Evolutionary conservation across 2,888 invertebrate species (phyloP).

Genomic region (Andrena flavipes): DNA sequence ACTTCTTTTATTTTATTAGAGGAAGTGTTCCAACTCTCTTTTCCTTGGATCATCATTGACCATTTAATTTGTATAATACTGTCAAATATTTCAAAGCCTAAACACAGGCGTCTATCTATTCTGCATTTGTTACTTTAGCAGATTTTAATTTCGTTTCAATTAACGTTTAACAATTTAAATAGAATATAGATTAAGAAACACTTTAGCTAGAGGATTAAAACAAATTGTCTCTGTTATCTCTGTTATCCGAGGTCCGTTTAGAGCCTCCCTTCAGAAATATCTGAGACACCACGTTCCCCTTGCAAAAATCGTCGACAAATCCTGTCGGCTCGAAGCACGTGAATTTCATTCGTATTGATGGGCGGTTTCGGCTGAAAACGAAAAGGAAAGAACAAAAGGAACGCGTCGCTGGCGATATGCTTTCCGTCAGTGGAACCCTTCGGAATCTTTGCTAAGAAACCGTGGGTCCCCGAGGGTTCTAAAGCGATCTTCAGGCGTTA

Average conservation of each 20-base stretch:
- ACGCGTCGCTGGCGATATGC: slow-evolving; percentile 20
- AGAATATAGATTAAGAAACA: too few relatives aligned
- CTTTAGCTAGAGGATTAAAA: too few relatives aligned
- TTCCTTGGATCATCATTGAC: too few relatives aligned
- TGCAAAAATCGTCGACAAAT: not conserved
- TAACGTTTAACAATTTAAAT: too few relatives aligned
- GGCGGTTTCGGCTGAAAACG: slow-evolving; percentile 6
- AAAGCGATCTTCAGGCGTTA: slow-evolving; percentile 44
- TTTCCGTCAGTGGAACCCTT: slow-evolving; percentile 5
- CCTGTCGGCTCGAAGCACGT: not conserved
- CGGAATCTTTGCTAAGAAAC: slow-evolving; percentile 11
- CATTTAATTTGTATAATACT: too few relatives aligned
- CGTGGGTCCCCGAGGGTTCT: slow-evolving; percentile 11
- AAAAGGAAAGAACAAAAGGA: not conserved
- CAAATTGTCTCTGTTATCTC: too few relatives aligned
- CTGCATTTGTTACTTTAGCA: too few relatives aligned
- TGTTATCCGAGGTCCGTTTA: not conserved
- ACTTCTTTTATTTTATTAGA: too few relatives aligned
- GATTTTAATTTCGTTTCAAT: too few relatives aligned
- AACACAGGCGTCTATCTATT: too few relatives aligned
- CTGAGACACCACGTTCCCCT: not conserved
- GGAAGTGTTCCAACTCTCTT: too few relatives aligned
- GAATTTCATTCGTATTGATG: slow-evolving; percentile 12
- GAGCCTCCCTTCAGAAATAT: not conserved
- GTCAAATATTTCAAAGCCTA: too few relatives aligned